Evolutionary conservation across 2,113 vertebrate genomes (phyloP).

Genomic region (Lutjanus erythropterus): DNA sequence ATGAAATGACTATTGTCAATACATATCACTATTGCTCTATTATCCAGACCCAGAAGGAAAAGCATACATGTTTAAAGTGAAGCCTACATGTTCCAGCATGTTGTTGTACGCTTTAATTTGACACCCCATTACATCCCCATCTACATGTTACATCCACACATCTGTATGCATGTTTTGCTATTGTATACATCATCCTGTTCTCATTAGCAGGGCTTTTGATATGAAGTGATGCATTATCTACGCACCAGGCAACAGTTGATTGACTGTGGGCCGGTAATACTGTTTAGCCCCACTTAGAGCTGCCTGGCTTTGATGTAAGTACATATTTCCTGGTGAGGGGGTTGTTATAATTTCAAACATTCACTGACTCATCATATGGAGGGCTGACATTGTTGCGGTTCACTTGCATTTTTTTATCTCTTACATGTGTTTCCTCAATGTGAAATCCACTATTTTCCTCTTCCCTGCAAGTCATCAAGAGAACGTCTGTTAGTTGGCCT

Average conservation of each 20-base stretch:
- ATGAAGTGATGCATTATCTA: constrained; percentile 82
- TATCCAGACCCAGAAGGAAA: no score
- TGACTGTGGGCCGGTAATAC: constrained; percentile 76
- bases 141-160: constrained; percentile 69
- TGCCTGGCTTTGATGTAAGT: constrained; percentile 80
- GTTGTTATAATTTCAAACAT: constrained; percentile 80
- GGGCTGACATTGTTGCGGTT: constrained; percentile 75
- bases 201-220: constrained; percentile 81
- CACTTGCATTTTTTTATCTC: constrained; percentile 70
- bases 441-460: constrained; percentile 64
- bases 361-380: constrained; percentile 78
- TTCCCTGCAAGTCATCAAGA: constrained; percentile 64
- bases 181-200: constrained; percentile 77
- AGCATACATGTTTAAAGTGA: constrained; percentile 37
- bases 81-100: constrained; percentile 43
- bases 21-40: no score
- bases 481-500: constrained; percentile 42
- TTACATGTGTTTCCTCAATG: constrained; percentile 73
- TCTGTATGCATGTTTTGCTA: constrained; percentile 68
- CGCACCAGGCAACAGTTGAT: constrained; percentile 76
- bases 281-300: constrained; percentile 72
- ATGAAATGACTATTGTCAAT: no score
- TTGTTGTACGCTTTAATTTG: constrained; percentile 61
- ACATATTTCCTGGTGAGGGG: constrained; percentile 82
- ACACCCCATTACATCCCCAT: constrained; percentile 69